Evolutionary conservation across 2,797 vertebrate species (phyloP), one percentile per base, ranked within the genome.

Genomic region (Emydoidea blandingii): DNA sequence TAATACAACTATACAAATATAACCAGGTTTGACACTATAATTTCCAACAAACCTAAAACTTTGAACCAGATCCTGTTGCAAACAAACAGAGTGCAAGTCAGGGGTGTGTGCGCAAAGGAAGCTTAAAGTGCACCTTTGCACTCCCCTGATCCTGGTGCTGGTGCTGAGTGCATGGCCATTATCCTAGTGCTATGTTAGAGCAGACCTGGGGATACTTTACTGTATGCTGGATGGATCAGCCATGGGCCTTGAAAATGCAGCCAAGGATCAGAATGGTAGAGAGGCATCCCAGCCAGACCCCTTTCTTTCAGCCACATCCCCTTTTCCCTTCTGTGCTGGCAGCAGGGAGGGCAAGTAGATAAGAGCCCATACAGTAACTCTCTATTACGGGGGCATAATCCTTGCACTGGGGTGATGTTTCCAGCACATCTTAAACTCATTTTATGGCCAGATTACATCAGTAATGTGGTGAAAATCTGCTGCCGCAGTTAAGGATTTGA

Each of bases 401-500:
- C 3, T 74, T 84, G 15, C 21, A 44, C 29, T 76, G 11, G 25
- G 12, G 12, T 47, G 23, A 2, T 56, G 18, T 79, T 89, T 23
- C 89, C 7, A 52, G 79, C 16, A 65, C 23, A 59, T 1, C 0
- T 1, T 6, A 72, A 82, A 3, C 8, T 88, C 3, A 12, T 41
- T 81, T 84, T 3, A 1, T 27, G 16, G 25, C 50, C 31, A 37
- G 79, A 1, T 23, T 53, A 21, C 5, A 3, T 0, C 1, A 80
- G n/a, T 53, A n/a, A 4, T 49, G 23, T 0, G 0, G 9, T 5
- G 8, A 87, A 83, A 91, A 65, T 4, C 44, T 91, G 8, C 50
- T 21, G 16, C n/a, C 83, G 18, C 21, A 87, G 29, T 8, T 85
- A 57, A 91, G 76, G 31, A 19, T 34, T 25, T 5, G 7, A 3